Evolutionary conservation across 2,888 invertebrate species (phyloP).

Genomic region (Cheilosia urbana): DNA sequence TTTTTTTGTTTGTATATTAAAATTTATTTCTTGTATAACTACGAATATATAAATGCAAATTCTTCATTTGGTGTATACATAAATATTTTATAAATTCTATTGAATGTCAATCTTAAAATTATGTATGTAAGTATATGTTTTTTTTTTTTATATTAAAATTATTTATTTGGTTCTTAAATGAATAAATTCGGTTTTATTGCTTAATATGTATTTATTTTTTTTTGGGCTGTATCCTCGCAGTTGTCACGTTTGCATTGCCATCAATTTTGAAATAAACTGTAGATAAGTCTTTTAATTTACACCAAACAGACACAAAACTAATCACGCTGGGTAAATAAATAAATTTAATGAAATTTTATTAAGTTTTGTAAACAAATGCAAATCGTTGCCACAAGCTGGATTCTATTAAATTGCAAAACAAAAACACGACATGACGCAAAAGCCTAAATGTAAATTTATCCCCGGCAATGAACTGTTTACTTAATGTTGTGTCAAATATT

Average conservation of each 20-base stretch:
- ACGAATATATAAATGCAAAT: constrained; percentile 56
- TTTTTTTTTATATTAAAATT: constrained; percentile 11
- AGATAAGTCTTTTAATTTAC: background rate
- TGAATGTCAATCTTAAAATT: constrained; percentile 41
- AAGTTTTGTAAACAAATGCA: constrained; percentile 31
- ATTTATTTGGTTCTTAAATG: constrained; percentile 28
- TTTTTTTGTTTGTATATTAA: constrained; percentile 40
- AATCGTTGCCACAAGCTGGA: background rate
- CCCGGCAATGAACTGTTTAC: constrained; percentile 20
- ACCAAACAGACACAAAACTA: background rate
- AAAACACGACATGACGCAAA: background rate
- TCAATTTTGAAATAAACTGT: background rate
- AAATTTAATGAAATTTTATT: background rate
- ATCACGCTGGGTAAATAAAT: no score
- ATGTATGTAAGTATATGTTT: constrained; percentile 35
- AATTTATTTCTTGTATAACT: constrained; percentile 47
- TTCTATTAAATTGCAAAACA: background rate
- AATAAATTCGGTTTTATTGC: constrained; percentile 48
- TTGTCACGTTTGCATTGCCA: background rate
- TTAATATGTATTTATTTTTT: constrained; percentile 7
- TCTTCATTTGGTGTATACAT: constrained; percentile 61
- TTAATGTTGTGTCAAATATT: constrained; percentile 46
- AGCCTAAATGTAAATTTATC: constrained; percentile 34
- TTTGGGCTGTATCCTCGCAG: background rate
- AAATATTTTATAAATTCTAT: constrained; percentile 54